Base-by-base conservation (phyloP, 2,113 vertebrate species). In the Upupa epops region DNA sequence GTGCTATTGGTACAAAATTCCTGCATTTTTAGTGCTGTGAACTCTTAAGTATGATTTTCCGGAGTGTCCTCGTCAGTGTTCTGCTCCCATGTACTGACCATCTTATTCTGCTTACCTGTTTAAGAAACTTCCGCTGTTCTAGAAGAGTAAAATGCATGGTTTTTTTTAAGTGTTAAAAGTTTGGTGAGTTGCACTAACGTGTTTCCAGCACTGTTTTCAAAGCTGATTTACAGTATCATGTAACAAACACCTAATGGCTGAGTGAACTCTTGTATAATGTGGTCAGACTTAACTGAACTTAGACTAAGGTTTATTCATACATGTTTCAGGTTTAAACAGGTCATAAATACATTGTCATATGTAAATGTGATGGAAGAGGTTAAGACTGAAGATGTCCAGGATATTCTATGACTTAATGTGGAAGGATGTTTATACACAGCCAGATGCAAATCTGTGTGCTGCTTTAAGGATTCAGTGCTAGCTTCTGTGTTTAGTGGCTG, bases 401-500 rank as follows among this genome's bases (percentile, higher is more conserved):
- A 96, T 58, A 83, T 97, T 75, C 96, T 98, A 8, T 78, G 32
- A 22, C 96, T 98, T 45, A 97, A 96, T 0, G 97, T 98, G 77
- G 32, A 93, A 9, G 98, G 97, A 65, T 97, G 92, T 69, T 26
- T 85, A 4, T 97, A 96, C 45, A 92, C 96, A 24, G 97, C 97
- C 81, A 94, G 97, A 31, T 56, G 84, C 0, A 69, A 96, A 48
- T 97, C 97, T 52, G 60, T 98, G 55, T 97, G 97, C 52, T 88
- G 91, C 60, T 97, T 97, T 40, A 97, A 97, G 90, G 96, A 97
- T 36, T 97, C 97, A 3, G 91, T 97, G 97, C 93, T 98, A 56
- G 96, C 95, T 8, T 95, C 98, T 18, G 96, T 98, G 97, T 98
- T 98, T 58, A 98, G 97, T 81, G 97, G 97, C 37, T 66, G 93